These are phyloP conservation scores for Priocnemis perturbator DNA, from an alignment of 2,888 invertebrate species.

Conservation along the genomic window DNA sequence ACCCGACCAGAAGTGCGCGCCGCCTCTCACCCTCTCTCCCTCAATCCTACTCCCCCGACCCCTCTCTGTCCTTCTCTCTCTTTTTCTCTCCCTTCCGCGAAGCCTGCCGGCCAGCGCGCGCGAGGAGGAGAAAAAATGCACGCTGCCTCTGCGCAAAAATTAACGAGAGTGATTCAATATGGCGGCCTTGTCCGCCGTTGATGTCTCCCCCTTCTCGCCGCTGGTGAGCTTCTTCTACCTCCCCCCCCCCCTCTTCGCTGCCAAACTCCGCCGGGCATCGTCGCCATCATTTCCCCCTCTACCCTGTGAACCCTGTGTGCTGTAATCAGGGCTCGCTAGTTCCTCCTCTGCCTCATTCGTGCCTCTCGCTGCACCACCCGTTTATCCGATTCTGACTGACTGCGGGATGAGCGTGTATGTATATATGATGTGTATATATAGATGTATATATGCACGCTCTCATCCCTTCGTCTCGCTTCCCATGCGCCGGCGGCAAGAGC, in stretches of 20 bases:
- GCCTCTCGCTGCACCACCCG: constrained; percentile 31
- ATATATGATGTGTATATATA: too few relatives aligned
- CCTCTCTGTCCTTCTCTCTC: not conserved
- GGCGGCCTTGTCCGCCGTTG: constrained; percentile 76
- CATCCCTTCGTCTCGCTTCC: too few relatives aligned
- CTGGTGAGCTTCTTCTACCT: not conserved
- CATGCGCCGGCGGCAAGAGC: too few relatives aligned
- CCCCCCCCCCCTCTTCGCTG: constrained; percentile 18
- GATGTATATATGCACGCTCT: too few relatives aligned
- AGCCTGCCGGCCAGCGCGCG: constrained; percentile 28
- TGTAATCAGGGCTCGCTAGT: too few relatives aligned
- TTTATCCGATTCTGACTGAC: too few relatives aligned
- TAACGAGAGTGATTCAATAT: constrained; percentile 80
- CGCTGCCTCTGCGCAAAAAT: constrained; percentile 76
- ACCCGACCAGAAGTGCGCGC: not conserved
- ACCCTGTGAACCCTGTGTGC: not conserved
- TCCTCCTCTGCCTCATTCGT: constrained; percentile 14
- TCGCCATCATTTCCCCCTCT: constrained; percentile 40
- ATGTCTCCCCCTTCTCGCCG: constrained; percentile 44
- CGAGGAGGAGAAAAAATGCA: constrained; percentile 63
- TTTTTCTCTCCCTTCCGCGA: not conserved
- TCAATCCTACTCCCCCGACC: not conserved
- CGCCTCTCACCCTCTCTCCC: not conserved
- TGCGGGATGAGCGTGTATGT: too few relatives aligned
- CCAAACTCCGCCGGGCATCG: constrained; percentile 52